Evolutionary conservation across 2,888 invertebrate genomes (phyloP).

Genomic region (Smittia aterrima): DNA sequence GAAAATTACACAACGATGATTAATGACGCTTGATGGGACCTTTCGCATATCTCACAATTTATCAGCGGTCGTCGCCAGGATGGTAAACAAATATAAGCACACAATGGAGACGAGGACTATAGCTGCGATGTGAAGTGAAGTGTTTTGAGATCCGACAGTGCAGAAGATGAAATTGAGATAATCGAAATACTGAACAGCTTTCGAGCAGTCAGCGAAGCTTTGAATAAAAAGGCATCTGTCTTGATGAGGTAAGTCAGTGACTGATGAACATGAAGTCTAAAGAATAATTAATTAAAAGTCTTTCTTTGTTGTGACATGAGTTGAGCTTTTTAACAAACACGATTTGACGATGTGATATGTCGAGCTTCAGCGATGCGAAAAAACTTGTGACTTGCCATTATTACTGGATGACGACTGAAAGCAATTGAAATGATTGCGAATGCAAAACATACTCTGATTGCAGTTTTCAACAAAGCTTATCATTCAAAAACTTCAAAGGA

Average conservation of each 20-base stretch:
- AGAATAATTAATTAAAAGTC: background rate
- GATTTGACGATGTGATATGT: too few species aligned
- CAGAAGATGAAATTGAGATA: constrained; percentile 53
- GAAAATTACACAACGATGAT: background rate
- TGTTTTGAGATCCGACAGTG: constrained; percentile 46
- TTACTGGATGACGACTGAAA: too few species aligned
- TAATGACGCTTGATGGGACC: background rate
- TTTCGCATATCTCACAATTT: constrained; percentile 55
- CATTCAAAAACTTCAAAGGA: too few species aligned
- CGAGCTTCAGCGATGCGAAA: too few species aligned
- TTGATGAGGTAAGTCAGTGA: constrained; percentile 47
- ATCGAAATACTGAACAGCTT: constrained; percentile 48
- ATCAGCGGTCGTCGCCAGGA: constrained; percentile 59
- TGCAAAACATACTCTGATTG: too few species aligned
- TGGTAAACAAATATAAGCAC: constrained; percentile 57
- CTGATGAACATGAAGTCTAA: constrained; percentile 51
- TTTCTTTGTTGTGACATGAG: too few species aligned
- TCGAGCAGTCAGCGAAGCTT: constrained; percentile 48
- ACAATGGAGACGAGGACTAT: constrained; percentile 51
- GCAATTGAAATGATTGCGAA: too few species aligned
- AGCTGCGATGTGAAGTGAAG: constrained; percentile 45
- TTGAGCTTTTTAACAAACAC: too few species aligned
- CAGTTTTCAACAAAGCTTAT: too few species aligned
- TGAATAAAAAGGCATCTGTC: constrained; percentile 52
- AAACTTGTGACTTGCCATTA: too few species aligned